Percentiles rank a stretch among this genome's conserved stretches.
phyloP scores from a whole-genome alignment of 1,140 invertebrate species.

The Pseudomyrmex gracilis region DNA sequence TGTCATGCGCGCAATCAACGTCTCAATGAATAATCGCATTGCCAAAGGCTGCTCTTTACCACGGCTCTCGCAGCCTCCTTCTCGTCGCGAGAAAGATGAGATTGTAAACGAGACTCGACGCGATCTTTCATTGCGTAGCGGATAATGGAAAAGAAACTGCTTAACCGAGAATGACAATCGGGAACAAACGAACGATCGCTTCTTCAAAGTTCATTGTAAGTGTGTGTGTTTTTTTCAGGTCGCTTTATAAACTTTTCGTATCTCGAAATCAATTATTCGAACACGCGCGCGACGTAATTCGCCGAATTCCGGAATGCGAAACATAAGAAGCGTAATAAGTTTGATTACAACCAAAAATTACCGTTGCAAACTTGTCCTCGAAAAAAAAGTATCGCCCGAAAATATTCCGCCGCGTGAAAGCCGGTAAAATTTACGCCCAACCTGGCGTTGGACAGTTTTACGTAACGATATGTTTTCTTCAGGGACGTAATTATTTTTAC shows the following conservation, averaged over 20 bases:
- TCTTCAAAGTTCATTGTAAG: no score
- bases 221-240: no score
- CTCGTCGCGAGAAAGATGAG: conserved; percentile 39
- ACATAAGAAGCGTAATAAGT: conserved; percentile 13
- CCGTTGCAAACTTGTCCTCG: background rate
- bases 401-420: background rate
- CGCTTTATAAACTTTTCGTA: no score
- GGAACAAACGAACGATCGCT: background rate
- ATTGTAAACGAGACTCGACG: conserved; percentile 51
- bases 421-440: background rate
- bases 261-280: background rate
- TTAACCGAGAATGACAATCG: background rate
- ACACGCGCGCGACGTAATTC: background rate
- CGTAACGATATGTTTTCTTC: background rate
- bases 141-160: background rate
- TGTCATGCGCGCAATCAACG: conserved; percentile 69
- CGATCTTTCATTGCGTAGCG: conserved; percentile 15
- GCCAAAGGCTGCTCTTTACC: conserved; percentile 54
- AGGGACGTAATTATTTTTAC: background rate
- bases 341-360: conserved; percentile 10
- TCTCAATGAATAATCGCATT: conserved; percentile 68
- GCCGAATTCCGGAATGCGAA: conserved; percentile 3
- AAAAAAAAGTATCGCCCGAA: background rate
- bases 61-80: conserved; percentile 37
- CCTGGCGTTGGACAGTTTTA: background rate